These are phyloP conservation scores for Saccopteryx bilineata DNA, from an alignment of 2,113 vertebrate species.

Conservation along the genomic window DNA sequence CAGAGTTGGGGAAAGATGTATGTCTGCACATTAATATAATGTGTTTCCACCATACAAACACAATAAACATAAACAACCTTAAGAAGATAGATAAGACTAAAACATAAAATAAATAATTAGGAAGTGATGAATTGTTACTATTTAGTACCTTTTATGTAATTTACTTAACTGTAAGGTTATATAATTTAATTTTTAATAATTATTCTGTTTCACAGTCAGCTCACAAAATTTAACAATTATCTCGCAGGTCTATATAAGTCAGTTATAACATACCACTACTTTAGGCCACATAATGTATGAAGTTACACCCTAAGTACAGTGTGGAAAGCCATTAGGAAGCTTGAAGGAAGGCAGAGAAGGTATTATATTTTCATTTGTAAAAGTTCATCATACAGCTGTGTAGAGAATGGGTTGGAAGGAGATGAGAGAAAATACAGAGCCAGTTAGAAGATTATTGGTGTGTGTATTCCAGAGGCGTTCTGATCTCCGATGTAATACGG, in stretches of 20 bases:
- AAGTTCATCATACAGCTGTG: slow-evolving; percentile 39
- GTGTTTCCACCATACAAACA: not conserved
- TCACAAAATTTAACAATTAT: slow-evolving; percentile 5
- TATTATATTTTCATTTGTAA: slow-evolving; percentile 32
- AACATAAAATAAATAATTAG: not conserved
- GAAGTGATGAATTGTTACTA: not conserved
- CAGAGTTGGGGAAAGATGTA: not conserved
- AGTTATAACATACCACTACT: not conserved
- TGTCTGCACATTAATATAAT: not conserved
- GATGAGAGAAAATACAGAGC: slow-evolving; percentile 33
- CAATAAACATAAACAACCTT: not conserved
- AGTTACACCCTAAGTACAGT: not conserved
- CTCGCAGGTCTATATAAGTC: not conserved
- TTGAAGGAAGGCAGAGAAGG: not conserved
- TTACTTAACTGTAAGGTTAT: not conserved
- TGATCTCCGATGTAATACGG: not conserved
- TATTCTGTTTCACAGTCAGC: not conserved
- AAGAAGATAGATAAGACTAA: not conserved
- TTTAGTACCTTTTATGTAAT: not conserved
- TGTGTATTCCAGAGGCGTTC: not conserved
- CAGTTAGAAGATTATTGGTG: slow-evolving; percentile 29
- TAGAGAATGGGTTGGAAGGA: slow-evolving; percentile 2
- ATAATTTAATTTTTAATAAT: slow-evolving; percentile 13
- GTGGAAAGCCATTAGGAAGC: slow-evolving; percentile 22
- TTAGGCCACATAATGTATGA: not conserved